These are phyloP conservation scores for Sebastes oblongus DNA, from an alignment of 2,797 vertebrate genomes.

Conservation along the genomic window DNA sequence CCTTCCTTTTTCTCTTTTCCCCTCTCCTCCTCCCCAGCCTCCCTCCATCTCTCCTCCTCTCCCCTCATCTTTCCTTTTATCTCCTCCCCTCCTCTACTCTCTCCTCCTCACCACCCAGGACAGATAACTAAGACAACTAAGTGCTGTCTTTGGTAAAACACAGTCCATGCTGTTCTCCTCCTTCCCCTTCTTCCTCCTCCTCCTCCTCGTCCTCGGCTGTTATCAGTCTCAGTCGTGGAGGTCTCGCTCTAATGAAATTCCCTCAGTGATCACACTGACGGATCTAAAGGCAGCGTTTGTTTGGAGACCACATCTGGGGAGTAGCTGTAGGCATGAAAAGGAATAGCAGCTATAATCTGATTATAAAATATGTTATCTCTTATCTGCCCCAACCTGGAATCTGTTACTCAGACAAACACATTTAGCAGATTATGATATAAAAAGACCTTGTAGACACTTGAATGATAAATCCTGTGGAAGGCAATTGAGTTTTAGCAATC, in stretches of 20 bases:
- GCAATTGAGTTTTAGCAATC: neutral
- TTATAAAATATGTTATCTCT: constrained; percentile 27
- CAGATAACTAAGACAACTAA: constrained; percentile 41
- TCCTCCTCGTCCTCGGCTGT: constrained; percentile 22
- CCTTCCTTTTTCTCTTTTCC: neutral
- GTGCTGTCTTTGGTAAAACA: constrained; percentile 57
- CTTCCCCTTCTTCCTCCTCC: neutral
- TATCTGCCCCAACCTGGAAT: constrained; percentile 25
- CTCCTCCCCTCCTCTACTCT: neutral
- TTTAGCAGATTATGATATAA: neutral
- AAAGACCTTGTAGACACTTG: neutral
- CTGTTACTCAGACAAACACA: constrained; percentile 1
- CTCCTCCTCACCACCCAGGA: constrained; percentile 14
- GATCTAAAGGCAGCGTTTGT: constrained; percentile 43
- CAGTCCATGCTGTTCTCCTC: constrained; percentile 46
- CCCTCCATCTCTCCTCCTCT: neutral
- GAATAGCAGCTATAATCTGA: constrained; percentile 40
- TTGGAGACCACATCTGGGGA: constrained; percentile 41
- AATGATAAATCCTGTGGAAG: neutral
- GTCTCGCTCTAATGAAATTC: constrained; percentile 69
- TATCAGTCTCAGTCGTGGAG: constrained; percentile 63
- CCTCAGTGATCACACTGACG: constrained; percentile 45
- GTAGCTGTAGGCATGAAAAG: constrained; percentile 24
- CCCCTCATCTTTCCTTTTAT: neutral
- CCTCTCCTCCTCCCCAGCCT: neutral